Evolutionary conservation across 2,797 vertebrate genomes (phyloP), one percentile per base, ranked within the genome.

Genomic region (Liparis tanakae): DNA sequence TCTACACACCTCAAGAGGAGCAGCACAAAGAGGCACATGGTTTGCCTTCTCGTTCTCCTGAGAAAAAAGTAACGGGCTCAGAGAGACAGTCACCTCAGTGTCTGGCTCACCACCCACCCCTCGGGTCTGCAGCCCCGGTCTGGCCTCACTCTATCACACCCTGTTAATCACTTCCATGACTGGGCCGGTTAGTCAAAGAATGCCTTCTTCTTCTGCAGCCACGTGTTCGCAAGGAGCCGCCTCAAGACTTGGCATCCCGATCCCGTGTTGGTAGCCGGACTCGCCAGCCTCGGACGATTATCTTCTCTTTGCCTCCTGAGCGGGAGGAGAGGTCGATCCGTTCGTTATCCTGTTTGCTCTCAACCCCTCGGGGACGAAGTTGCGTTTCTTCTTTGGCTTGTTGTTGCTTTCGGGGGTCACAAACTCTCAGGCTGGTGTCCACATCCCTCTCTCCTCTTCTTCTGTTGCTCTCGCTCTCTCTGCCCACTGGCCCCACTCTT

Each of bases 131-230:
- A 78, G 75, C 72, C 72, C 65, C 59, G 67, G 81, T 83, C 87
- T 91, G 86, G 80, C 86, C 81, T 85, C 51, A 66, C 84, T 91
- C 88, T 63, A 85, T 90, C 87, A 90, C 90, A 91, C 89, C 84
- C 80, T 85, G 56, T 79, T 91, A 93, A 91, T 92, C 91, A 85
- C 85, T 71, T 76, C 84, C 89, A 87, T 85, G 87, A 86, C 86
- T 80, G 72, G 87, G 82, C 78, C 83, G 78, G 85, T 92, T 91
- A 58, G 85, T 89, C 89, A 89, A 72, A 84, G 85, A 87, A 92
- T 68, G 85, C 84, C 78, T 62, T 88, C 82, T 86, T 86, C 88
- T 76, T 84, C 82, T 30, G 81, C 76, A 87, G 79, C 85, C 90
- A 91, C 86, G 74, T 92, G 81, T 81, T 87, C 20, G 25, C 58